Evolutionary conservation across 2,888 invertebrate species (phyloP), one percentile per base, ranked within the genome.

Genomic region (Dynastes maya): DNA sequence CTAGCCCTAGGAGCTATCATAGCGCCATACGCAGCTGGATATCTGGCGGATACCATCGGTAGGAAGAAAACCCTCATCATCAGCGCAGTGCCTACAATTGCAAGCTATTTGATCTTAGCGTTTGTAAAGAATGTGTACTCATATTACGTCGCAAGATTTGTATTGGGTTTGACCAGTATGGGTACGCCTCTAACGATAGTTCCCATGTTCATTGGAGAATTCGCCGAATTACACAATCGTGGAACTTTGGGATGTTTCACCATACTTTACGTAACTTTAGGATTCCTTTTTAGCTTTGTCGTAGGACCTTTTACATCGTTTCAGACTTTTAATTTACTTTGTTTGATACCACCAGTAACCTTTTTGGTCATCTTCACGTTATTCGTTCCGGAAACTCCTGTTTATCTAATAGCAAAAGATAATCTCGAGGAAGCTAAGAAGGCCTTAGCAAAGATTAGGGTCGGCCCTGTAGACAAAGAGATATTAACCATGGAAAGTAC

Each of bases 201-300:
- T 0, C 95, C 96, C 0, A 94, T 96, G 92, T 97, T 96, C 88
- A 92, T 95, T 81, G 95, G 95, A 67, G 96, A 97, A 88, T 94
- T 95, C 16, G 61, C 81, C 3, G 80, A 82, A 70, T 75, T 80
- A 5, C 72, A 77, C 22, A 82, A 82, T 58, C 76, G 82, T 13
- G 82, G 82, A 9, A 67, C 76, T 2, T 49, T 82, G 13, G 77
- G 78, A 27, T 80, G 81, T 58, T 79, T 80, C 53, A 74, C 80
- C 27, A 65, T 78, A 32, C 63, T 78, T 16, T 76, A 51, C n/a
- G 72, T 81, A 55, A 70, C 81, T 0, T 13, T 77, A 3, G 82
- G 82, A 8, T 80, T 61, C 9, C 51, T 82, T 4, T 77, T 80
- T 27, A 77, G 71, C 51, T 82, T 79, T 37, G 16, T 74, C 2